Evolutionary conservation across 2,888 invertebrate species (phyloP).

Genomic region (Podabrus alpinus): DNA sequence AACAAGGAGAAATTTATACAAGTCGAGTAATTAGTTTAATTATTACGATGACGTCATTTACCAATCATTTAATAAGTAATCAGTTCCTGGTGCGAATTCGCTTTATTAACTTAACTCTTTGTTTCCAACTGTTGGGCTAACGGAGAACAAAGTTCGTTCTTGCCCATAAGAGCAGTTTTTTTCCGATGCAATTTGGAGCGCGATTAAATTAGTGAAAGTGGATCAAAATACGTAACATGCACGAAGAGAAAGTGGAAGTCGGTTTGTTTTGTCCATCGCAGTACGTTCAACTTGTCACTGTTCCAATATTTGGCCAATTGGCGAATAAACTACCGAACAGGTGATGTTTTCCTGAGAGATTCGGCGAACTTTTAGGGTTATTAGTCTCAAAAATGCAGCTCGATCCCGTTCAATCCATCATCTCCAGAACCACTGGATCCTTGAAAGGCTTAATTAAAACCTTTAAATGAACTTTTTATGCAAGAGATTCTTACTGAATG

Average conservation of each 20-base stretch:
- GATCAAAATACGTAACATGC: not conserved
- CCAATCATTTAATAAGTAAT: conserved; percentile 16
- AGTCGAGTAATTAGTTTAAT: conserved; percentile 1
- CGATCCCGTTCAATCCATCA: not conserved
- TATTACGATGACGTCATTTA: conserved; percentile 9
- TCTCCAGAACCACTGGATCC: not conserved
- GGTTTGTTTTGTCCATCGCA: not conserved
- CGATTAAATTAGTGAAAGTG: not conserved
- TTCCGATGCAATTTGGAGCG: not conserved
- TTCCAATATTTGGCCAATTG: not conserved
- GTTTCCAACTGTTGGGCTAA: not conserved
- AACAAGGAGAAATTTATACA: not conserved
- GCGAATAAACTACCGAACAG: not conserved
- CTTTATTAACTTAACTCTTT: not conserved
- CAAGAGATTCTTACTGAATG: not conserved
- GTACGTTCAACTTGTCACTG: not conserved
- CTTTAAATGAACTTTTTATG: not conserved
- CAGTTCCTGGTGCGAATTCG: not conserved
- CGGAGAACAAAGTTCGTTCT: not conserved
- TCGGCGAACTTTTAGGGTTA: not conserved
- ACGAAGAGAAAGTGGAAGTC: not conserved
- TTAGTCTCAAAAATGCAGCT: not conserved
- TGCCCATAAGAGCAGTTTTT: not conserved
- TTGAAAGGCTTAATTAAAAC: not conserved
- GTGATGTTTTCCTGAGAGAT: not conserved